Percentiles rank a stretch among this genome's conserved stretches.
phyloP scores from a whole-genome alignment of 2,888 invertebrate species.

The Nysson spinosus region DNA sequence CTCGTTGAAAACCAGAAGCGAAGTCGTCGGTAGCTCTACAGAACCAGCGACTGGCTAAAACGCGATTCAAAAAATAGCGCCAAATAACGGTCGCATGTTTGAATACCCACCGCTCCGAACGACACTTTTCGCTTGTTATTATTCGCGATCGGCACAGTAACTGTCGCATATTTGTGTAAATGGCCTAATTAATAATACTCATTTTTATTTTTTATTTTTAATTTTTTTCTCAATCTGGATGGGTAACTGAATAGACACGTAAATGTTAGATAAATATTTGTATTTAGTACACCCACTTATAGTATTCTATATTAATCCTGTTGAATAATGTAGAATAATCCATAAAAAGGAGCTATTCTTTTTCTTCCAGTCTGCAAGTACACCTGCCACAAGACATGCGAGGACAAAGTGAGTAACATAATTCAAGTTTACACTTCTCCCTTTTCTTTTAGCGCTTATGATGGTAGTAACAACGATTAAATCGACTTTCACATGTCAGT shows the following conservation, averaged over 20 bases:
- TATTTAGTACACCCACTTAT: too few species aligned
- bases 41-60: slow-evolving; percentile 46
- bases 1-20: background rate
- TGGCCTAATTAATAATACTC: too few species aligned
- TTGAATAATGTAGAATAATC: background rate
- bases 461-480: slow-evolving; percentile 31
- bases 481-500: slow-evolving; percentile 20
- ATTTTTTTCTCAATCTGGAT: background rate
- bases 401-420: slow-evolving; percentile 84
- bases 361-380: slow-evolving; percentile 88
- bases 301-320: too few species aligned
- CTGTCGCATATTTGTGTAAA: too few species aligned
- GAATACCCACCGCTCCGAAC: background rate
- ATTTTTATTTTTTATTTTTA: background rate
- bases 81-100: background rate
- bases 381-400: slow-evolving; percentile 88
- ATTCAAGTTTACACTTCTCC: background rate
- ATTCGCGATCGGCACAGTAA: too few species aligned
- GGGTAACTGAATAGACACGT: too few species aligned
- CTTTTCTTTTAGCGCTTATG: slow-evolving; percentile 2
- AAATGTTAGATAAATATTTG: too few species aligned
- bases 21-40: slow-evolving; percentile 41
- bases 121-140: too few species aligned
- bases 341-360: slow-evolving; percentile 3
- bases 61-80: background rate